Conservation (phyloP, 2,113 vertebrate species). For the Naja naja region DNA sequence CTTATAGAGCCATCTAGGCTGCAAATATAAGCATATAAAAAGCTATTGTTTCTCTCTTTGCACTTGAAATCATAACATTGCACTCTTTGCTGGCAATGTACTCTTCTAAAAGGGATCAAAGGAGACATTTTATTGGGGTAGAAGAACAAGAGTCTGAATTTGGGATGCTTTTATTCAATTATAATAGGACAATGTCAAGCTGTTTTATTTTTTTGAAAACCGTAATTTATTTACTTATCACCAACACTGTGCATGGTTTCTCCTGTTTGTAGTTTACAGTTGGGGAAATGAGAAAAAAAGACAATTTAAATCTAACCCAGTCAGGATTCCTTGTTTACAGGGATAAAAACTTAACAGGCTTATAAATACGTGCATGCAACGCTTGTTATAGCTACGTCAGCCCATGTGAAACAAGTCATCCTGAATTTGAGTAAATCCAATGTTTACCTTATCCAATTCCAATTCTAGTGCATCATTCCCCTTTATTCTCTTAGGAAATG, state of each 20-base stretch:
- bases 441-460: neutral
- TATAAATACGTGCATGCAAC: conserved; percentile 16
- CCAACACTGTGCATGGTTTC: conserved; percentile 41
- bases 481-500: neutral
- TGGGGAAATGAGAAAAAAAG: conserved; percentile 11
- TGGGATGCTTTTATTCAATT: conserved; percentile 57
- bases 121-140: conserved; percentile 48
- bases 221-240: conserved; percentile 46
- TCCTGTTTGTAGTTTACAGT: conserved; percentile 25
- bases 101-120: conserved; percentile 49
- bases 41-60: conserved; percentile 64
- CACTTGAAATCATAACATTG: conserved; percentile 56
- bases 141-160: conserved; percentile 47
- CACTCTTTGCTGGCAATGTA: conserved; percentile 51
- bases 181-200: conserved; percentile 45
- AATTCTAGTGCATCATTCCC: neutral
- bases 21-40: conserved; percentile 55
- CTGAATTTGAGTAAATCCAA: neutral
- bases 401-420: neutral
- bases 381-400: neutral
- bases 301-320: conserved; percentile 37
- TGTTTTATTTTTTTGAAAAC: conserved; percentile 31
- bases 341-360: conserved; percentile 7
- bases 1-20: conserved; percentile 55
- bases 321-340: conserved; percentile 31